A percentile compares a stretch with the other conserved stretches of the same genome.
These are phyloP conservation scores for Deroptyus accipitrinus DNA, from an alignment of 2,113 vertebrate species.

Conservation along the genomic window DNA sequence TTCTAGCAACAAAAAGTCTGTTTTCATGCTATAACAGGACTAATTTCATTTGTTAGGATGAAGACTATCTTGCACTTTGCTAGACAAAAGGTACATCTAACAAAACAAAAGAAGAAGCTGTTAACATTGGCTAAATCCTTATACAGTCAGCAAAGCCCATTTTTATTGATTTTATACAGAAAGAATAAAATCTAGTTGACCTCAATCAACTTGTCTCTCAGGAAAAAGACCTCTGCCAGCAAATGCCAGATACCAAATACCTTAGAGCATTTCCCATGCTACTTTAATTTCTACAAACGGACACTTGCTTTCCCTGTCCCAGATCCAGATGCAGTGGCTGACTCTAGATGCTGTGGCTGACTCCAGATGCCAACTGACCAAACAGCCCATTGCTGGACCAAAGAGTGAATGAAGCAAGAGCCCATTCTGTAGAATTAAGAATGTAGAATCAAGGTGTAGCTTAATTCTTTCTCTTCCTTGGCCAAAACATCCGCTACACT, in stretches of 20 bases:
- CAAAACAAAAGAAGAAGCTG: not conserved
- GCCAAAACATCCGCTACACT: not conserved
- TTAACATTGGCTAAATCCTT: not conserved
- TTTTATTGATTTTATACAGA: not conserved
- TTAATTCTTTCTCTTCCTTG: not conserved
- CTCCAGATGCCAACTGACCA: not conserved
- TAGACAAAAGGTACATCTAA: not conserved
- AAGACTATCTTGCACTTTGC: not conserved
- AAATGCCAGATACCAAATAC: not conserved
- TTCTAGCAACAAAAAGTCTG: not conserved
- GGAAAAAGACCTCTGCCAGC: not conserved
- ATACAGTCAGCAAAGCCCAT: not conserved
- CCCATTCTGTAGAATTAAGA: not conserved
- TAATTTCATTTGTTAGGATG: not conserved
- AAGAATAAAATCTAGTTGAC: not conserved
- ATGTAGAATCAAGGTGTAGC: not conserved
- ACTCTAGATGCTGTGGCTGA: not conserved
- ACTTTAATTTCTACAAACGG: not conserved
- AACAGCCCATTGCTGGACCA: fast-evolving
- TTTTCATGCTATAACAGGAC: not conserved
- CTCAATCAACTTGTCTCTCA: not conserved
- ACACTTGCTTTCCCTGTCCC: not conserved
- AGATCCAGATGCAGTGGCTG: fast-evolving
- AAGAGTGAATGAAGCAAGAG: fast-evolving
- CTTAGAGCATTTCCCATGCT: not conserved